Percentiles rank a stretch among this genome's conserved stretches.
Conservation (phyloP, 1,140 invertebrate genomes). For the Diabrotica undecimpunctata region DNA sequence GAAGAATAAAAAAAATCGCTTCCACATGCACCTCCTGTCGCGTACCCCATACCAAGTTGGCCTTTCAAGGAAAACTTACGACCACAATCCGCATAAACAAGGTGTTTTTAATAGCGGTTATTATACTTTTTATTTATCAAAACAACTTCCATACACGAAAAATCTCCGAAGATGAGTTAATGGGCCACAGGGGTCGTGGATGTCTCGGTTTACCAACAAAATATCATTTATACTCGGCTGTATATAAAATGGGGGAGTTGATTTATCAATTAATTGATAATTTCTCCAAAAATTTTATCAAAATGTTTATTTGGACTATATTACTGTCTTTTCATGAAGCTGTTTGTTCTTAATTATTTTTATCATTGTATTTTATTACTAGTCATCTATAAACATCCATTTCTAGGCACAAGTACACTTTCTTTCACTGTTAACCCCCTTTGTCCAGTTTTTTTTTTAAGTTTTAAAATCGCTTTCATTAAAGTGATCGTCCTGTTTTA, state of each 20-base stretch:
- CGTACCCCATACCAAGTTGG: conserved; percentile 32
- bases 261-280: neutral
- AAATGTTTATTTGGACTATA: too few relatives aligned
- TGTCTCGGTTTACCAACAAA: neutral
- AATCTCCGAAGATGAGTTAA: neutral
- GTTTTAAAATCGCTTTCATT: too few relatives aligned
- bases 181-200: too few relatives aligned
- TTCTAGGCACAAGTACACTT: too few relatives aligned
- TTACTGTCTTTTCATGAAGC: too few relatives aligned
- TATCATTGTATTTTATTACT: too few relatives aligned
- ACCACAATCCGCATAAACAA: conserved; percentile 33
- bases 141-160: conserved; percentile 16
- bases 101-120: conserved; percentile 29
- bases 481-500: too few relatives aligned
- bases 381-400: too few relatives aligned
- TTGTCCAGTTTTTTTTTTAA: too few relatives aligned
- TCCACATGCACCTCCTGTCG: conserved; percentile 26
- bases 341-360: too few relatives aligned
- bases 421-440: too few relatives aligned
- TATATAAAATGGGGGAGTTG: neutral
- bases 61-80: conserved; percentile 27
- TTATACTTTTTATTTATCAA: conserved; percentile 22
- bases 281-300: neutral
- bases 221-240: neutral
- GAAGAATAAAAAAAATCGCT: conserved; percentile 27